Evolutionary conservation across 2,888 invertebrate genomes (phyloP), one percentile per base, ranked within the genome.

Genomic region (Polietes domitor): DNA sequence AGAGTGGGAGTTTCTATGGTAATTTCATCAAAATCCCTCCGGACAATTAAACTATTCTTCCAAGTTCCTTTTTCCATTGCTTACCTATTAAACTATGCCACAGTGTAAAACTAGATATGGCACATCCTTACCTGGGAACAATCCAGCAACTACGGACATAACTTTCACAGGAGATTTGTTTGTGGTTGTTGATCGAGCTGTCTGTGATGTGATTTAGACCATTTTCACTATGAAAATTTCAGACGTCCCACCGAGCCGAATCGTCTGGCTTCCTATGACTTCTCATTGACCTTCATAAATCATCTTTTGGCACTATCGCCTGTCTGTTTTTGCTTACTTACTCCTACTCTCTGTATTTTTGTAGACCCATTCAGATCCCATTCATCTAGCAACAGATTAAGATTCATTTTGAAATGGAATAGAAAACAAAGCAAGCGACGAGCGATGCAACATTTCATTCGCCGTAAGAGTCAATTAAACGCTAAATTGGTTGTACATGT

Each of bases 381-480:
- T n/a, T n/a, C 2, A n/a, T 47, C n/a, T n/a, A n/a, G n/a, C 15
- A 15, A 47, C 15, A 47, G n/a, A n/a, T 47, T 47, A 6, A 47
- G n/a, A 47, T 47, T 15, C 2, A 47, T 47, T 47, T 47, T 6
- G n/a, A 47, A 53, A 24, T 53, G 17, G 41, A 43, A 68, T 24
- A 4, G 26, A 43, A 68, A 68, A 68, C 17, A 68, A 47, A 21
- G 50, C 10, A 6, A 17, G 1, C 1, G 53, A 10, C 26, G 58
- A n/a, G 47, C n/a, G 28, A 55, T 65, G 78, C 65, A 77, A 63
- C 73, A 65, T 81, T 81, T 84, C 84, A 79, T 76, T 84, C 81
- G 76, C 76, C 78, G 70, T 55, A 75, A 81, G 76, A 84, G 81
- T 79, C 84, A 78, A 81, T 81, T 79, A 76, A 76, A 75, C 78